Percentiles rank a stretch among this genome's conserved stretches.
Evolutionary conservation across 2,888 invertebrate genomes (phyloP).

Genomic region (Sphaerophoria taeniata): DNA sequence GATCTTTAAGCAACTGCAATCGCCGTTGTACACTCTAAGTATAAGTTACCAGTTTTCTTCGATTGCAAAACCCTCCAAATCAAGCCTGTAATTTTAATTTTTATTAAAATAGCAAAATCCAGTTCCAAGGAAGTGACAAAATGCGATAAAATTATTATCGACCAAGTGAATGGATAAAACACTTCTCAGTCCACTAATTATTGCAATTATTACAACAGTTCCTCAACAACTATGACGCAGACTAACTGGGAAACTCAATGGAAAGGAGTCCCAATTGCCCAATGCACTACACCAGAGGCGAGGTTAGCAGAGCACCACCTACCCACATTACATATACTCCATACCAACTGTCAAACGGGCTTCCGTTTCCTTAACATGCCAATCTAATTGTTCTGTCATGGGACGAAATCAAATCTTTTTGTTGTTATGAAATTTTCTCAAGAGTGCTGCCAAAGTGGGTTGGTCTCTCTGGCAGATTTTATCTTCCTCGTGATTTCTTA

Average conservation of each 20-base stretch:
- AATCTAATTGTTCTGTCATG: slow-evolving; percentile 18
- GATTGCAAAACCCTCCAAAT: too few species aligned
- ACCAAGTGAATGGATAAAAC: slow-evolving; percentile 35
- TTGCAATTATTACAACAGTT: slow-evolving; percentile 7
- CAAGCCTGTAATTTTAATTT: too few species aligned
- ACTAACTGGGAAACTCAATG: background rate
- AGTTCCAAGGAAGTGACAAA: too few species aligned
- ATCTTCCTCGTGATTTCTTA: slow-evolving; percentile 27
- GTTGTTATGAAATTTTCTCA: slow-evolving; percentile 4
- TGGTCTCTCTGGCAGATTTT: background rate
- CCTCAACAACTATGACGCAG: slow-evolving; percentile 43
- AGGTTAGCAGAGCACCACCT: slow-evolving; percentile 27
- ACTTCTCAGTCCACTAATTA: slow-evolving; percentile 46
- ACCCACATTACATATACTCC: background rate
- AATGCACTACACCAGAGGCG: slow-evolving; percentile 17
- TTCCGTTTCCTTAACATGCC: slow-evolving; percentile 38
- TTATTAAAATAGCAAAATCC: too few species aligned
- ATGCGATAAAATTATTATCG: too few species aligned
- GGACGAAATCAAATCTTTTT: slow-evolving; percentile 38
- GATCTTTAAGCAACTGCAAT: too few species aligned
- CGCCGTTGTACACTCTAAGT: too few species aligned
- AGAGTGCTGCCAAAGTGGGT: background rate
- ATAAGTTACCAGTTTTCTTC: too few species aligned
- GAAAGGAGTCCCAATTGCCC: slow-evolving; percentile 33
- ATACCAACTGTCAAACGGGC: slow-evolving; percentile 1